These are phyloP conservation scores for Drosophila kanekoi DNA, from an alignment of 2,888 invertebrate genomes.

Conservation along the genomic window DNA sequence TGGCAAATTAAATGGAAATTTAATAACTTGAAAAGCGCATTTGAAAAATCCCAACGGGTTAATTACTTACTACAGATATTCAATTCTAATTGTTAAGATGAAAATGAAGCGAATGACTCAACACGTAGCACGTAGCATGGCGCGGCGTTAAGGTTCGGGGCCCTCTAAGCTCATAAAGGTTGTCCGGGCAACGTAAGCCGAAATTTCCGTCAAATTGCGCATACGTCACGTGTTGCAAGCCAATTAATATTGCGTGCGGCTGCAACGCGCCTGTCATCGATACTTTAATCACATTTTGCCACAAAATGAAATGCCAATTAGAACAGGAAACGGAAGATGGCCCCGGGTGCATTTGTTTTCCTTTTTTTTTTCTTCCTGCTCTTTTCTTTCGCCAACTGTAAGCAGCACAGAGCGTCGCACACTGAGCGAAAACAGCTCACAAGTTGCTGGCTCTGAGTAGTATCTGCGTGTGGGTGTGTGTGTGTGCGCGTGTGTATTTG, in stretches of 20 bases:
- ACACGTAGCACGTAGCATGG: neutral
- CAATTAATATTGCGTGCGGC: slow-evolving; percentile 38
- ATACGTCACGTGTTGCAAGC: slow-evolving; percentile 76
- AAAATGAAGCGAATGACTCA: neutral
- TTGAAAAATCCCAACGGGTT: slow-evolving; percentile 12
- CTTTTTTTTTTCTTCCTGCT: too few relatives aligned
- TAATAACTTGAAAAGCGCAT: slow-evolving; percentile 15
- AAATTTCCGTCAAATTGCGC: slow-evolving; percentile 55
- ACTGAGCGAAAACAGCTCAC: slow-evolving; percentile 8
- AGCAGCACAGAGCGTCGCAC: slow-evolving; percentile 19
- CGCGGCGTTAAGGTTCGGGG: too few relatives aligned
- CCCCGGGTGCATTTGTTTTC: slow-evolving; percentile 5
- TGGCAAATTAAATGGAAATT: slow-evolving; percentile 15
- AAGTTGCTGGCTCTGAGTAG: slow-evolving; percentile 2
- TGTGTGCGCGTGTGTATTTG: slow-evolving; percentile 4
- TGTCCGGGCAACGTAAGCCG: slow-evolving; percentile 17
- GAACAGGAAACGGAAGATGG: slow-evolving; percentile 37
- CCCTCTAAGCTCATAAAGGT: slow-evolving; percentile 6
- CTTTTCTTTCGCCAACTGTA: slow-evolving; percentile 28
- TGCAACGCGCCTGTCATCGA: slow-evolving; percentile 45
- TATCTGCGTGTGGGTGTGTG: slow-evolving; percentile 6
- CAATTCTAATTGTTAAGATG: slow-evolving; percentile 9
- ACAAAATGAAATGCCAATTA: slow-evolving; percentile 31
- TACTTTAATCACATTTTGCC: slow-evolving; percentile 55
- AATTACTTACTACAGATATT: slow-evolving; percentile 12